These are phyloP conservation scores for Anoplolepis gracilipes DNA, from an alignment of 1,140 invertebrate genomes.

Conservation along the genomic window DNA sequence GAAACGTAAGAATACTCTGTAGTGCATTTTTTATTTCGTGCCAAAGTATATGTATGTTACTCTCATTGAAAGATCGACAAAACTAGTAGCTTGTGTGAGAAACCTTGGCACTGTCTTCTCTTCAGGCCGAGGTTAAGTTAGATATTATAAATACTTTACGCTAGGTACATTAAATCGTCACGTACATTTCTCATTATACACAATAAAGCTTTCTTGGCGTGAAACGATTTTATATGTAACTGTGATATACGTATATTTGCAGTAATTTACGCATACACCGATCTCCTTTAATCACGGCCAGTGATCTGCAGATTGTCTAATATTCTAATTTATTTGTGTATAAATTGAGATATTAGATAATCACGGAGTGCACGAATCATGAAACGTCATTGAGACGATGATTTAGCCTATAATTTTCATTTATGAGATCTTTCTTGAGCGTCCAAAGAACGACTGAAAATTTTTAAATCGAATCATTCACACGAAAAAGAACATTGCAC, in stretches of 20 bases:
- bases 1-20: conserved; percentile 56
- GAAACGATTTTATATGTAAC: not conserved
- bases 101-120: conserved; percentile 25
- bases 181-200: conserved; percentile 21
- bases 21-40: conserved; percentile 56
- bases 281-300: not conserved
- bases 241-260: conserved; percentile 31
- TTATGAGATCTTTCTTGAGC: not conserved
- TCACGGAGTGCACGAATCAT: not conserved
- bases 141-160: conserved; percentile 37
- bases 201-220: not conserved
- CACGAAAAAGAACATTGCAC: not conserved
- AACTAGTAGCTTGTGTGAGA: not conserved
- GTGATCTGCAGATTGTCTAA: not conserved
- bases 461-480: not conserved
- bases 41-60: conserved; percentile 50
- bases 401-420: conserved; percentile 1
- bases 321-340: not conserved
- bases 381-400: not conserved
- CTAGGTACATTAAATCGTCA: conserved; percentile 13
- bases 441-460: not conserved
- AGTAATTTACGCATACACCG: conserved; percentile 1
- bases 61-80: conserved; percentile 40
- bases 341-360: not conserved
- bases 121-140: conserved; percentile 17